A percentile compares a stretch with the other conserved stretches of the same genome.
phyloP scores from a whole-genome alignment of 1,140 invertebrate species.

The Drosophila gunungcola region DNA sequence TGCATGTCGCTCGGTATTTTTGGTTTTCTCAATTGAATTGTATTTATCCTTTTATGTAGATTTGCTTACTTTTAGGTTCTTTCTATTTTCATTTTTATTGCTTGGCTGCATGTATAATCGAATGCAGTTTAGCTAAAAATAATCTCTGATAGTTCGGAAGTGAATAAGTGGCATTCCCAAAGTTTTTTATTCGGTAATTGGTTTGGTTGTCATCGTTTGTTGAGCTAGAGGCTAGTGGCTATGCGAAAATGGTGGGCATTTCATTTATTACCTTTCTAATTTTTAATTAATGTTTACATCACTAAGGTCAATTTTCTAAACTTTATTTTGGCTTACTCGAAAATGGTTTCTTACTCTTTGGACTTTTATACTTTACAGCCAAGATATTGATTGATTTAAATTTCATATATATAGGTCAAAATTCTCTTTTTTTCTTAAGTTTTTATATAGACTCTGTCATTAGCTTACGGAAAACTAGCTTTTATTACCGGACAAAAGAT shows the following conservation, averaged over 20 bases:
- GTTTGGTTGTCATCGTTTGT: neutral
- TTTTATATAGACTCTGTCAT: too few species aligned
- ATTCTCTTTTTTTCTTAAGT: too few species aligned
- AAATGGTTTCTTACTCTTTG: too few species aligned
- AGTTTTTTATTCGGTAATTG: slow-evolving; percentile 40
- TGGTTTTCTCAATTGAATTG: slow-evolving; percentile 44
- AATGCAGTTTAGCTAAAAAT: slow-evolving; percentile 44
- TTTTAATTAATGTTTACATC: neutral
- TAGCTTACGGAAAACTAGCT: too few species aligned
- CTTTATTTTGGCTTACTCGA: too few species aligned
- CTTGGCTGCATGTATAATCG: slow-evolving; percentile 46
- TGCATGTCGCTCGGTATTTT: slow-evolving; percentile 25
- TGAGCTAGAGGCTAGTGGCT: slow-evolving; percentile 7
- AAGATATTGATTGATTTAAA: too few species aligned
- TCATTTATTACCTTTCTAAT: neutral
- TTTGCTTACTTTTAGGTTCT: slow-evolving; percentile 35
- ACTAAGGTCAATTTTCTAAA: too few species aligned
- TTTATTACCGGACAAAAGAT: too few species aligned
- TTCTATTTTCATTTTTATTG: slow-evolving; percentile 32
- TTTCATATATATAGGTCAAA: too few species aligned
- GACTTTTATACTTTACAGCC: too few species aligned
- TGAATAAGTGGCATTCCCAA: slow-evolving; percentile 62
- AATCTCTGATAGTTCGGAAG: slow-evolving; percentile 61
- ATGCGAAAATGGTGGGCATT: neutral
- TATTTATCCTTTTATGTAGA: slow-evolving; percentile 75